Evolutionary conservation across 2,797 vertebrate species (phyloP).

Genomic region (Hypotaenidia philippensis): DNA sequence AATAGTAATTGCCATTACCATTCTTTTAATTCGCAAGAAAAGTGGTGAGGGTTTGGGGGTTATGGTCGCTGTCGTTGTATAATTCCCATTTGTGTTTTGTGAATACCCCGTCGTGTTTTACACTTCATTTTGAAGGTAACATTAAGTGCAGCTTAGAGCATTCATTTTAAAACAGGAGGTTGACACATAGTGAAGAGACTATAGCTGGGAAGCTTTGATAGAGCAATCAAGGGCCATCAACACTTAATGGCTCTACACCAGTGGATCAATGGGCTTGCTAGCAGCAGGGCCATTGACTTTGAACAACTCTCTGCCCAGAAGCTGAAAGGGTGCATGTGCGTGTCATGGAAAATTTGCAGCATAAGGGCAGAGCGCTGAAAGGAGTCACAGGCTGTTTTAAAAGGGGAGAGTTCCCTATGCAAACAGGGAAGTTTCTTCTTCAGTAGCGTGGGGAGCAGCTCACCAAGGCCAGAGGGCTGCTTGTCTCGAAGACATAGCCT

Average conservation of each 20-base stretch:
- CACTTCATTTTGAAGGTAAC: constrained; percentile 29
- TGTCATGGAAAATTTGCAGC: constrained; percentile 5
- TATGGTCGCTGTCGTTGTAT: background rate
- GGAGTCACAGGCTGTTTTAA: background rate
- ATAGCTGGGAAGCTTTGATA: constrained; percentile 42
- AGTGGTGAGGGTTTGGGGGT: background rate
- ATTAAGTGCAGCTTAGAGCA: constrained; percentile 13
- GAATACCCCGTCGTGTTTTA: constrained; percentile 1
- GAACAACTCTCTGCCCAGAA: constrained; percentile 22
- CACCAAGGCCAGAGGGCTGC: background rate
- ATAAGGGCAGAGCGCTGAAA: background rate
- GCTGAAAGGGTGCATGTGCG: background rate
- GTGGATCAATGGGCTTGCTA: constrained; percentile 53
- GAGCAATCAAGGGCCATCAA: constrained; percentile 67
- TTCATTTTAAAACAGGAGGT: constrained; percentile 44
- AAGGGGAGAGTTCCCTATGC: background rate
- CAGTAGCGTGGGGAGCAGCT: background rate
- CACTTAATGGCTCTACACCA: constrained; percentile 52
- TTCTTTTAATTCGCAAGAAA: background rate
- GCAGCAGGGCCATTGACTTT: constrained; percentile 39
- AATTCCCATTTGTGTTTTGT: background rate
- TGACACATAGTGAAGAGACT: constrained; percentile 15
- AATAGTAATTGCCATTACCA: background rate
- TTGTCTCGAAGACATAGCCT: background rate
- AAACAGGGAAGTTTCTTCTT: background rate